Evolutionary conservation across 2,888 invertebrate genomes (phyloP).

Genomic region (Epirrhoe alternata): DNA sequence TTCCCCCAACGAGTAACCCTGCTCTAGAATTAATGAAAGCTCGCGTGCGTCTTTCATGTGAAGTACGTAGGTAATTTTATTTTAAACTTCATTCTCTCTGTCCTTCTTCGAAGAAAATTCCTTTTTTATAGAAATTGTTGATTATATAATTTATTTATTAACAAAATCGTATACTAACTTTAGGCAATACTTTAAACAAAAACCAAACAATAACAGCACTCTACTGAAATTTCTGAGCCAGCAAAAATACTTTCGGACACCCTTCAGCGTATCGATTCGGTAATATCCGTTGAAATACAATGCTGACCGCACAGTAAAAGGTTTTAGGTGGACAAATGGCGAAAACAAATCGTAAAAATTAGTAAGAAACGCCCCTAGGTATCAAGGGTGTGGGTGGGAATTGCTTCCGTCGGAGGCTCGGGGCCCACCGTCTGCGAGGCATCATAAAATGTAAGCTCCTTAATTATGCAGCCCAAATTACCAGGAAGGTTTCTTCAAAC

Average conservation of each 20-base stretch:
- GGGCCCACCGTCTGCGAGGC: conserved; percentile 30
- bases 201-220: background rate
- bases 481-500: background rate
- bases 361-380: conserved; percentile 13
- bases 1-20: background rate
- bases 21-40: background rate
- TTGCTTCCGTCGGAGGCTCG: conserved; percentile 28
- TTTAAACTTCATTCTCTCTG: background rate
- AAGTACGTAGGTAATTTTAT: background rate
- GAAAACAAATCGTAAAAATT: conserved; percentile 10
- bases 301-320: background rate
- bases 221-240: background rate
- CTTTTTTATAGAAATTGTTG: background rate
- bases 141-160: too few species aligned
- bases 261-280: background rate
- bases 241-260: background rate
- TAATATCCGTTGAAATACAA: background rate
- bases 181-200: background rate
- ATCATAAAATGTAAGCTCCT: conserved; percentile 30
- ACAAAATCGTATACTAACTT: too few species aligned
- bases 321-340: background rate
- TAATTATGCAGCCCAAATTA: conserved; percentile 34
- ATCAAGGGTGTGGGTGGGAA: conserved; percentile 33
- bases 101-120: background rate
- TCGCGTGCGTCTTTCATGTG: background rate